These are phyloP conservation scores for Marmota flaviventris DNA, from an alignment of 2,113 vertebrate species.

Conservation along the genomic window DNA sequence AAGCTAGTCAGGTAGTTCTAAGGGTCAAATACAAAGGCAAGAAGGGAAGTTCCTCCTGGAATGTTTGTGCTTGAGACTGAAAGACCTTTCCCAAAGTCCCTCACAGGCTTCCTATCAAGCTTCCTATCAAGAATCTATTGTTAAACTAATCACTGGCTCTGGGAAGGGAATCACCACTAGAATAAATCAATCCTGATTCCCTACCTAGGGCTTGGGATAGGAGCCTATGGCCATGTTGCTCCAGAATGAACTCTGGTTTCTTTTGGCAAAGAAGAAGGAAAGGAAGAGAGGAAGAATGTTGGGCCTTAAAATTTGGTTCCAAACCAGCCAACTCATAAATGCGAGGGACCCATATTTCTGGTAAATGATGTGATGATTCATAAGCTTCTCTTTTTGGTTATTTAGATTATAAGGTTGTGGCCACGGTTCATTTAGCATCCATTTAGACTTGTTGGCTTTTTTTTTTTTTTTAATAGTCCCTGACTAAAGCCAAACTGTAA, in stretches of 20 bases:
- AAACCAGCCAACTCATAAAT: not conserved
- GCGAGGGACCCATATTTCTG: not conserved
- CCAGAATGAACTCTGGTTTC: not conserved
- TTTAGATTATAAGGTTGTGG: not conserved
- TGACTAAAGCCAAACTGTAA: not conserved
- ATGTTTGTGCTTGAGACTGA: constrained; percentile 20
- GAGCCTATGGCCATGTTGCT: not conserved
- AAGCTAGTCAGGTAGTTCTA: not conserved
- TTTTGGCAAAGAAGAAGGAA: not conserved
- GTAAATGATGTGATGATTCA: not conserved
- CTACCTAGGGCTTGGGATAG: not conserved
- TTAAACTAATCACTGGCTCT: not conserved
- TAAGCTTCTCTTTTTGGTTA: not conserved
- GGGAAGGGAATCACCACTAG: not conserved
- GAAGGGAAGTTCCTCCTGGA: not conserved
- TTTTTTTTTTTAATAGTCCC: not conserved
- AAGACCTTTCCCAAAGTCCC: not conserved
- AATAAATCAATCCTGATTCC: not conserved
- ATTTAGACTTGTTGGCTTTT: not conserved
- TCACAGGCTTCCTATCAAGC: not conserved
- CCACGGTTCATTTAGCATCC: not conserved
- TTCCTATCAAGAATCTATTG: not conserved
- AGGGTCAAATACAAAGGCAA: not conserved
- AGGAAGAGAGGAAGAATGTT: not conserved
- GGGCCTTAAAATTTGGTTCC: not conserved